Percentiles rank a stretch among this genome's conserved stretches.
phyloP scores from a whole-genome alignment of 2,888 invertebrate species.

The Thereva unica region DNA sequence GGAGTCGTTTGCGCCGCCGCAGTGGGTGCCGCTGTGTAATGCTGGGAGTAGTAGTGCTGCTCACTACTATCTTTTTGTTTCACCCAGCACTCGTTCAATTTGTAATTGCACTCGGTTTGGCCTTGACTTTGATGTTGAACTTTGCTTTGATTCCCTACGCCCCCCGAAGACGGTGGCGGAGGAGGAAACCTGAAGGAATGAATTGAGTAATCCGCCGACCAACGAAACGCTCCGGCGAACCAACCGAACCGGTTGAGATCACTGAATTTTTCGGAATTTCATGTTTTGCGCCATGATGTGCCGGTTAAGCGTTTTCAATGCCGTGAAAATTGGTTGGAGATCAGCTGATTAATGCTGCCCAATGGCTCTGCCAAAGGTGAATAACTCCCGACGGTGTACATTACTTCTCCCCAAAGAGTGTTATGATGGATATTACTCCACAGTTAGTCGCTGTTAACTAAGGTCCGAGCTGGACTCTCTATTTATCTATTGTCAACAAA shows the following conservation, averaged over 20 bases:
- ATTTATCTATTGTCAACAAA: too few relatives aligned
- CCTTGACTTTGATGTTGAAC: conserved; percentile 43
- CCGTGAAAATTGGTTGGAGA: too few relatives aligned
- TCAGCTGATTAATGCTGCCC: too few relatives aligned
- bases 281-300: conserved; percentile 6
- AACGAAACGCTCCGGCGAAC: conserved; percentile 7
- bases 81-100: conserved; percentile 34
- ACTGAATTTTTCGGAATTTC: conserved; percentile 17
- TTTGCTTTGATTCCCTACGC: conserved; percentile 31
- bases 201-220: conserved; percentile 38
- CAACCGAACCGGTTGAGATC: conserved; percentile 35
- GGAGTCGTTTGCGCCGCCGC: too few relatives aligned
- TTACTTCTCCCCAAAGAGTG: too few relatives aligned
- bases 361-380: too few relatives aligned
- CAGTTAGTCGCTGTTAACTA: too few relatives aligned
- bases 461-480: too few relatives aligned
- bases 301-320: too few relatives aligned
- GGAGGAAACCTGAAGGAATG: conserved; percentile 16
- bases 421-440: too few relatives aligned
- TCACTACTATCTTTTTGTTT: conserved; percentile 21
- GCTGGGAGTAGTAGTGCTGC: conserved; percentile 5
- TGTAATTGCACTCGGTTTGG: conserved; percentile 40
- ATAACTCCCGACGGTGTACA: too few relatives aligned
- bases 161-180: conserved; percentile 24
- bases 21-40: conserved; percentile 9